Base-by-base conservation (phyloP, 2,797 vertebrate genomes). In the Crypturellus tataupa region DNA sequence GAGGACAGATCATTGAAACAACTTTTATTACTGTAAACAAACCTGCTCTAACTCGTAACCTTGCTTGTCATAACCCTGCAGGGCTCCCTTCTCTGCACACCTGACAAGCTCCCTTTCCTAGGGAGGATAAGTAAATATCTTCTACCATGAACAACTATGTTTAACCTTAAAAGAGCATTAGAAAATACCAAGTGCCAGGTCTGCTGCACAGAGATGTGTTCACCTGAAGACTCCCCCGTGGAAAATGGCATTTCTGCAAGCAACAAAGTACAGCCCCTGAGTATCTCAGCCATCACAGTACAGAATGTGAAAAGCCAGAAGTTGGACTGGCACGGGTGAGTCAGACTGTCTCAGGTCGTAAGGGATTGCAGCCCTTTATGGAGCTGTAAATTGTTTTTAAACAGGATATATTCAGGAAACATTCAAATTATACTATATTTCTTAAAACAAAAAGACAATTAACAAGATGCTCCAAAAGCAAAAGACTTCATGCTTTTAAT, bases 111-210 rank as follows among this genome's bases (percentile, higher is more conserved):
- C 63, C 70, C 24, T 71, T 82, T 37, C 65, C 62, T 29, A n/a
- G 15, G 5, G 2, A 3, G 2, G n/a, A 53, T 55, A 87, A 80
- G 75, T 46, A 92, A 92, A 53, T 63, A 2, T 1, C 19, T 75
- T 68, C 83, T n/a, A 16, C 53, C 46, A 73, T 44, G 39, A 89
- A 47, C 55, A 64, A n/a, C 89, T 85, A 27, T 21, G 73, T 68
- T 91, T 94, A 90, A 78, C 46, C 76, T 91, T 70, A 90, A 94
- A 71, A 86, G 56, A 84, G 20, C 56, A 78, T 59, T 47, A 76
- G 58, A 85, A 93, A 90, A 81, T 73, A 71, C 1, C 64, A 40
- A 2, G 9, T 42, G 25, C 40, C 1, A 3, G 69, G 13, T 35
- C 31, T 70, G 56, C 46, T 58, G 70, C 60, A 76, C 64, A 80